Base-by-base conservation (phyloP, 2,888 invertebrate genomes). In the Daptonema setosum region DNA sequence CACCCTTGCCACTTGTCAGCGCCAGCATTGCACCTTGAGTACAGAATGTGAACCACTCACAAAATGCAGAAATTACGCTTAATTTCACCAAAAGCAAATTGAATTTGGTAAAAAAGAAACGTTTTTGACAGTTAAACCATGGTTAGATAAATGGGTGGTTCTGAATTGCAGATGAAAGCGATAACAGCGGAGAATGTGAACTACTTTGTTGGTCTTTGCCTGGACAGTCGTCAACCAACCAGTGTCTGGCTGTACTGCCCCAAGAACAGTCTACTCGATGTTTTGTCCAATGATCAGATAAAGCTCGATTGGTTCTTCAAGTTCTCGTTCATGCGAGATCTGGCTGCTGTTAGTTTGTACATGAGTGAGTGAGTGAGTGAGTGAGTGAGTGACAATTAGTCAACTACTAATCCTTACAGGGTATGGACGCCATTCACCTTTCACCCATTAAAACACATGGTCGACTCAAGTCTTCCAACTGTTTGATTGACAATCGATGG, bases 231-330 rank as follows among this genome's bases (percentile, higher is more conserved):
- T 1, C 58, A 61, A 26, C 54, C 62, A 26, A 51, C 62, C 24
- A 63, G 65, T 2, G 55, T 68, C 2, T 68, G 66, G 67, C 59
- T 60, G 47, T 67, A 62, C 57, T 57, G 62, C 60, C 30, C 61
- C 55, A 50, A 63, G 58, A 59, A 60, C 28, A 59, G 59, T 28
- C 28, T 62, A 45, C 56, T 50, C 20, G 57, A 59, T 20, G 54
- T 59, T 20, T 35, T 58, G 5, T 11, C 30, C 14, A 52, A 58
- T 20, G 28, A 43, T 17, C 1, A 1, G 43, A 26, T 25, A n/a
- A 56, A 52, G 28, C 52, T 58, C 20, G 58, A 58, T 30, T 55
- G 55, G 55, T 52, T 53, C 43, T 58, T 58, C 54, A 55, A 56
- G 35, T 56, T 52, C 54, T 55, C 58, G 3, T 56, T 58, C 52